Base-by-base conservation (phyloP, 2,888 invertebrate genomes). In the Athripsodes cinereus region DNA sequence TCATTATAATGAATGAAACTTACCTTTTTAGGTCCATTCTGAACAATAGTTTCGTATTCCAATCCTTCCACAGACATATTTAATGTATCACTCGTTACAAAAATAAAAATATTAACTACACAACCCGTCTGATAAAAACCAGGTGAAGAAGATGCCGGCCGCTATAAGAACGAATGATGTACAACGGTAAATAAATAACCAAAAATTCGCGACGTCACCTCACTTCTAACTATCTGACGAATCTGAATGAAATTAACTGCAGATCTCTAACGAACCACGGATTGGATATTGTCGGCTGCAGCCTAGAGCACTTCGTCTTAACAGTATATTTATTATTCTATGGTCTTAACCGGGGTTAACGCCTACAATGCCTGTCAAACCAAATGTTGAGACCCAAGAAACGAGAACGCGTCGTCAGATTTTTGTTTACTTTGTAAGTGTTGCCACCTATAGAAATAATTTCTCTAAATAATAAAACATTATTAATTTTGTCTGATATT, bases 21-120 rank as follows among this genome's bases (percentile, higher is more conserved):
- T 71, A 83, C 83, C 81, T 83, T 83, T 76, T 79, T 80, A 59
- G 83, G 83, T 67, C 83, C 83, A 73, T 81, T 82, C 70, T 83
- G 82, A 67, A 81, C 79, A 66, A 81, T 79, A 71, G 77, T 81
- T 68, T 84, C 83, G 73, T 83, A 83, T 76, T 83, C 83, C 73
- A 82, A 76, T 69, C 82, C 83, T 73, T 83, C 83, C 65, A 66
- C 70, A 62, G 79, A 76, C 79, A 80, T 81, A 55, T 59, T 65
- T 26, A 40, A 19, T 13, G 22, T 34, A 44, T 46, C 57, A 56
- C 56, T 56, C n/a, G 26, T 26, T 44, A 44, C 3, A 44, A 44
- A 44, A 13, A 5, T 18, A 44, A 44, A 18, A 18, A 22, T 46
- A 52, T 35, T 16, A 22, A 31, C 47, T 26, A 11, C 49, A 40